Conservation (phyloP, 2,113 vertebrate species). For the Heterotilapia buettikoferi region DNA sequence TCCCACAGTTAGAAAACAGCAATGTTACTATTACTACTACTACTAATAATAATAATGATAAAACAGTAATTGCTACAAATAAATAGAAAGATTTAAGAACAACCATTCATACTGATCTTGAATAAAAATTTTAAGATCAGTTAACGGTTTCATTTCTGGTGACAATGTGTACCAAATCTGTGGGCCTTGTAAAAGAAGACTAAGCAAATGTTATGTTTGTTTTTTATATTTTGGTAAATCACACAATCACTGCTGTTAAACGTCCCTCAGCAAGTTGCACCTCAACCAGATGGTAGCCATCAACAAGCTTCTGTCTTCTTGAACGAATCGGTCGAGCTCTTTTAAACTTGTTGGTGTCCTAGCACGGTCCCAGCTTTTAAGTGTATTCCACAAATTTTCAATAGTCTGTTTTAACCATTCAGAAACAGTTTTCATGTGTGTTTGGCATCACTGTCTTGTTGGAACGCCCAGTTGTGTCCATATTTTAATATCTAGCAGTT, state of each 20-base stretch:
- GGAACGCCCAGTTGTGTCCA: too few species aligned
- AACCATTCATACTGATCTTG: background rate
- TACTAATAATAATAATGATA: background rate
- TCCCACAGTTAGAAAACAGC: background rate
- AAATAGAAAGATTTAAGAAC: background rate
- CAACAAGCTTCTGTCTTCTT: background rate
- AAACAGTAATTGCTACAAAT: background rate
- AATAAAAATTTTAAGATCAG: background rate
- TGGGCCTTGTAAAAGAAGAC: background rate
- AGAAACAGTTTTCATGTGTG: background rate
- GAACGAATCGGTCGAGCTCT: background rate
- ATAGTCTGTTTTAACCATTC: too few species aligned
- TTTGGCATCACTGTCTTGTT: background rate
- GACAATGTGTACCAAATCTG: background rate
- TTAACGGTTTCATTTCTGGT: background rate
- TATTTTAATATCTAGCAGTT: too few species aligned
- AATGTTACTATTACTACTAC: background rate
- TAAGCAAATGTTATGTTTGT: background rate
- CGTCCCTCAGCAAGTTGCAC: background rate
- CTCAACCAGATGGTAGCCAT: background rate
- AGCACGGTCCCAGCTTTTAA: background rate
- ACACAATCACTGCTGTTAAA: background rate
- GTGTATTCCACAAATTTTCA: background rate
- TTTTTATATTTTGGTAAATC: background rate
- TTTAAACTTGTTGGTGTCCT: background rate